phyloP scores from a whole-genome alignment of 1,140 invertebrate species.

The Aphidius gifuensis region DNA sequence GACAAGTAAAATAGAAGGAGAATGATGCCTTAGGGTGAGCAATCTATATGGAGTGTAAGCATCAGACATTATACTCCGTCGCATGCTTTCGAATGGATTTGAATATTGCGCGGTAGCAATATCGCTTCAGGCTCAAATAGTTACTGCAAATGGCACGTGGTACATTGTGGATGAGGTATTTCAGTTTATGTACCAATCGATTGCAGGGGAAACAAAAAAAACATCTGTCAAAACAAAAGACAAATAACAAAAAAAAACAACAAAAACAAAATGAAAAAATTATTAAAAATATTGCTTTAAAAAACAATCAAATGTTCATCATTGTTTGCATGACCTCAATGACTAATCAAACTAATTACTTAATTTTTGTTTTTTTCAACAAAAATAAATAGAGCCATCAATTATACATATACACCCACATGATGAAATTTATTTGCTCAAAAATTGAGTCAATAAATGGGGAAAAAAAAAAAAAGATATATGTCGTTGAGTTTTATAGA shows the following conservation, averaged over 20 bases:
- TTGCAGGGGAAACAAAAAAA: neutral
- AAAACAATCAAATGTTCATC: neutral
- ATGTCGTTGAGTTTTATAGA: no score
- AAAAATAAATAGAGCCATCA: no score
- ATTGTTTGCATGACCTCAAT: neutral
- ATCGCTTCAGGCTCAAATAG: slow-evolving; percentile 50
- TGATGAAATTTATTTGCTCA: no score
- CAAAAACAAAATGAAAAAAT: neutral
- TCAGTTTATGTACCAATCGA: slow-evolving; percentile 18
- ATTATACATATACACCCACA: no score
- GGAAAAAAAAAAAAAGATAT: no score
- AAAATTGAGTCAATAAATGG: no score
- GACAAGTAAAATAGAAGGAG: neutral
- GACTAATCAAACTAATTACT: no score
- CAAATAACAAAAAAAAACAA: neutral
- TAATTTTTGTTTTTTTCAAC: no score
- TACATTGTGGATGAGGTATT: slow-evolving; percentile 22
- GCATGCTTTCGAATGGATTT: slow-evolving; percentile 44
- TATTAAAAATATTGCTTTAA: no score
- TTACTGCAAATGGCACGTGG: slow-evolving; percentile 48
- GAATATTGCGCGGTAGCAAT: slow-evolving; percentile 51
- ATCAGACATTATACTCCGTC: slow-evolving; percentile 46
- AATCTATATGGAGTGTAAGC: slow-evolving; percentile 47
- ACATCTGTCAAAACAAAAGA: neutral
- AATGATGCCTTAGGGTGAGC: slow-evolving; percentile 44